A percentile compares a stretch with the other conserved stretches of the same genome.
These are phyloP conservation scores for Heliocidaris tuberculata DNA, from an alignment of 35 echinoderm and acorn worm genomes.

Conservation along the genomic window DNA sequence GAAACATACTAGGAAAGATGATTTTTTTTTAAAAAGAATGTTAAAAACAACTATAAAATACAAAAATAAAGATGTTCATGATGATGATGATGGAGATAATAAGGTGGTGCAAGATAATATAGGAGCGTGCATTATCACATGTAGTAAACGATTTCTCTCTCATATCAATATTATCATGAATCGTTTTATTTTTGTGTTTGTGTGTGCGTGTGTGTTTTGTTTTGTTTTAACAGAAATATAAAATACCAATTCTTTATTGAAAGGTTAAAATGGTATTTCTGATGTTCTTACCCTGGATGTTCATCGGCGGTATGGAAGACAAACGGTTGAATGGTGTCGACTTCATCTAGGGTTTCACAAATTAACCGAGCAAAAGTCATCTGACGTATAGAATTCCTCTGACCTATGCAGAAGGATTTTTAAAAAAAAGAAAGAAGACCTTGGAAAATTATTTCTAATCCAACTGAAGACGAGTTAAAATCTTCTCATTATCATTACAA, in stretches of 20 bases:
- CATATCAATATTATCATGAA: too few relatives aligned
- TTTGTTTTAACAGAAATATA: too few relatives aligned
- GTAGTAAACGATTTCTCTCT: too few relatives aligned
- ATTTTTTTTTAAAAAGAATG: not conserved
- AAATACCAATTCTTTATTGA: too few relatives aligned
- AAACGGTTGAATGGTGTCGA: constrained; percentile 38
- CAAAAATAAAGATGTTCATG: not conserved
- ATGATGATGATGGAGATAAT: not conserved
- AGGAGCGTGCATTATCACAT: too few relatives aligned
- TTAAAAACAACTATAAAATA: too few relatives aligned
- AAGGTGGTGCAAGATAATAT: too few relatives aligned
- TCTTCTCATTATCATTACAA: not conserved
- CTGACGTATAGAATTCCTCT: constrained; percentile 36
- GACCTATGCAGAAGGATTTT: not conserved
- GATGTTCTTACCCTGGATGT: not conserved
- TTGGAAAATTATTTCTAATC: not conserved
- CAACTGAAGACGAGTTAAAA: not conserved
- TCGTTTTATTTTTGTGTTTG: too few relatives aligned
- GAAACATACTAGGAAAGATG: not conserved
- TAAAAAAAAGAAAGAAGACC: not conserved
- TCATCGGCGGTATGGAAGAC: constrained; percentile 13
- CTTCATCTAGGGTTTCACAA: constrained; percentile 46
- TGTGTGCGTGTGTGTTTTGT: too few relatives aligned
- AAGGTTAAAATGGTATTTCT: not conserved
- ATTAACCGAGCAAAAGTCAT: constrained; percentile 43